Evolutionary conservation across 2,797 vertebrate species (phyloP), one percentile per base, ranked within the genome.

Genomic region (Aeoliscus strigatus): DNA sequence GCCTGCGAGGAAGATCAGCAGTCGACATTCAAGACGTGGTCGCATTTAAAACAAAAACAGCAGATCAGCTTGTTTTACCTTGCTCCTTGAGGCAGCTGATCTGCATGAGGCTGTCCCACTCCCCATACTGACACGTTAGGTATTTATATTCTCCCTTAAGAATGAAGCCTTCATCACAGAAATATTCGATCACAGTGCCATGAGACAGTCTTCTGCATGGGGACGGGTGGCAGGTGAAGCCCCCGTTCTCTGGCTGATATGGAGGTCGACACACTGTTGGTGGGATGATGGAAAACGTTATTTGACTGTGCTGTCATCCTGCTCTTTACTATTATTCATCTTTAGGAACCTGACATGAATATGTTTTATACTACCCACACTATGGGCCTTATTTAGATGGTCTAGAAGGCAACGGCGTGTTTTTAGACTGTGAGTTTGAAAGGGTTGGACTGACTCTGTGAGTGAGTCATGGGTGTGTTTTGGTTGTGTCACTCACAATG

Each of bases 111-210:
- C 91, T 90, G 66, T 91, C 90, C 95, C 94, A 98, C 38, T 92
- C 88, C 35, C 95, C 94, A 48, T 92, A 89, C 77, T 93, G 91
- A 74, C 95, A 98, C 27, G 94, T 98, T 65, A 96, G 79, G 64
- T 95, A 98, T 64, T 94, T 95, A 76, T 97, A 97, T 53, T 97
- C 93, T 8, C 93, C 93, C 60, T 96, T 98, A 51, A 98, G 76
- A 67, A 93, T 83, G 67, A 93, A 98, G 65, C 94, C 94, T 81
- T 97, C 93, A 0, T 91, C 86, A 15, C 94, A 98, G 27, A 92
- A 90, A 74, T 94, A 98, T 57, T 98, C 94, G 27, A 98, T 91
- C 70, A 98, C 94, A 4, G 87, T 97, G 65, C 90, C 90, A 1
- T 92, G 84, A 37, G 86, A 87, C 46, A 97, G 79, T 52, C 86